Percentiles rank a stretch among this genome's conserved stretches.
phyloP scores from a whole-genome alignment of 2,888 invertebrate genomes.

The Axea sp. region DNA sequence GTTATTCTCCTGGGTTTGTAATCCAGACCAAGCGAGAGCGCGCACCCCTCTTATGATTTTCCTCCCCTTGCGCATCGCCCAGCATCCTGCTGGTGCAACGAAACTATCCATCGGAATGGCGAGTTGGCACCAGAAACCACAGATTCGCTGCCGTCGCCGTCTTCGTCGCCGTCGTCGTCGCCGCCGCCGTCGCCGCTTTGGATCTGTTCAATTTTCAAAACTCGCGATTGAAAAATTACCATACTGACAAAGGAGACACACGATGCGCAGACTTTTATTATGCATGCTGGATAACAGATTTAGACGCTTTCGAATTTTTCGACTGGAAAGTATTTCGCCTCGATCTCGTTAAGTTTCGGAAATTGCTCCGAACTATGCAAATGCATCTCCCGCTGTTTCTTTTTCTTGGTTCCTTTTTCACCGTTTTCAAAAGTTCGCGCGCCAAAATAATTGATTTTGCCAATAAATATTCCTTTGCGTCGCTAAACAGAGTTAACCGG shows the following conservation, averaged over 20 bases:
- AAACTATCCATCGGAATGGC: slow-evolving; percentile 9
- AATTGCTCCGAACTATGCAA: slow-evolving; percentile 22
- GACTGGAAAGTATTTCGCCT: slow-evolving; percentile 30
- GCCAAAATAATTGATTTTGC: slow-evolving; percentile 17
- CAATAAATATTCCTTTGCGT: neutral
- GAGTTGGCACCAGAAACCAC: neutral
- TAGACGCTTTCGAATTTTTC: slow-evolving; percentile 41
- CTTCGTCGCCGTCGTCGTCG: too few relatives aligned
- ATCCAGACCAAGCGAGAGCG: slow-evolving; percentile 33
- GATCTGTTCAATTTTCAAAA: slow-evolving; percentile 22
- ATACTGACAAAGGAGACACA: slow-evolving; percentile 26
- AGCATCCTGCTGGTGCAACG: neutral
- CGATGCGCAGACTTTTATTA: slow-evolving; percentile 14
- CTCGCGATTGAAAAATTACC: slow-evolving; percentile 37
- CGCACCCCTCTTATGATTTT: slow-evolving; percentile 31
- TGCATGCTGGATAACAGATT: slow-evolving; percentile 32
- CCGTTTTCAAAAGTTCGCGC: neutral
- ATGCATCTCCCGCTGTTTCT: neutral
- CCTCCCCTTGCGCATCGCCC: neutral
- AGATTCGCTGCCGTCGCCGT: too few relatives aligned
- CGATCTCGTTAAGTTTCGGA: slow-evolving; percentile 15
- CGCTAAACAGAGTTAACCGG: too few relatives aligned
- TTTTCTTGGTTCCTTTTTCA: neutral
- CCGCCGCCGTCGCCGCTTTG: too few relatives aligned
- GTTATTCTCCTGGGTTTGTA: slow-evolving; percentile 61